These are phyloP conservation scores for Atherinosoma microstoma DNA, from an alignment of 2,797 vertebrate genomes.

Conservation along the genomic window DNA sequence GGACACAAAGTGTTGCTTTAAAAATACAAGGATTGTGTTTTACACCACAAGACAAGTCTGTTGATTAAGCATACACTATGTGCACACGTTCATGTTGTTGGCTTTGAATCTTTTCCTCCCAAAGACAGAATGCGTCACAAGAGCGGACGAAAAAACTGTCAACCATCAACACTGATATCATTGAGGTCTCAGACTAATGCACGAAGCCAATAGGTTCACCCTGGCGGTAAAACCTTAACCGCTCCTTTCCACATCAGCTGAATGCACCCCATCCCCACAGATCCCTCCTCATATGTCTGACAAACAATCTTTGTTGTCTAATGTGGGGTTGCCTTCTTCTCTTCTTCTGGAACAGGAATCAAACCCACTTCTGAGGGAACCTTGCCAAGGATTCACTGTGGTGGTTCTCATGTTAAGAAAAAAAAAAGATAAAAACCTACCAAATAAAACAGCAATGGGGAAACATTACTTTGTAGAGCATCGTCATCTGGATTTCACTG, in stretches of 20 bases:
- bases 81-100: conserved; percentile 34
- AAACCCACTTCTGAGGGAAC: conserved; percentile 46
- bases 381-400: conserved; percentile 49
- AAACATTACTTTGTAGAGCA: conserved; percentile 9
- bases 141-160: conserved; percentile 36
- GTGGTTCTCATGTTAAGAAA: conserved; percentile 31
- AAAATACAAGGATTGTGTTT: conserved; percentile 47
- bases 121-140: conserved; percentile 60
- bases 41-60: conserved; percentile 25
- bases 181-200: conserved; percentile 23
- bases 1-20: conserved; percentile 20
- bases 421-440: conserved; percentile 30
- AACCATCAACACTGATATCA: conserved; percentile 34
- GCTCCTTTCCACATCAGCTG: conserved; percentile 50
- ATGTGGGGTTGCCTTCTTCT: conserved; percentile 34
- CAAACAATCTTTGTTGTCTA: conserved; percentile 56
- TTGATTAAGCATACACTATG: conserved; percentile 18
- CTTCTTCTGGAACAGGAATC: conserved; percentile 41
- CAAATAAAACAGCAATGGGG: conserved; percentile 22
- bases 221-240: conserved; percentile 20
- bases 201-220: conserved; percentile 30
- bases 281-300: conserved; percentile 46
- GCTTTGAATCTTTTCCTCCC: conserved; percentile 61
- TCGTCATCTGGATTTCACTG: conserved; percentile 15
- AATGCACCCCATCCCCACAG: conserved; percentile 50